Base-by-base conservation (phyloP, 2,113 vertebrate species). In the Lathamus discolor region DNA sequence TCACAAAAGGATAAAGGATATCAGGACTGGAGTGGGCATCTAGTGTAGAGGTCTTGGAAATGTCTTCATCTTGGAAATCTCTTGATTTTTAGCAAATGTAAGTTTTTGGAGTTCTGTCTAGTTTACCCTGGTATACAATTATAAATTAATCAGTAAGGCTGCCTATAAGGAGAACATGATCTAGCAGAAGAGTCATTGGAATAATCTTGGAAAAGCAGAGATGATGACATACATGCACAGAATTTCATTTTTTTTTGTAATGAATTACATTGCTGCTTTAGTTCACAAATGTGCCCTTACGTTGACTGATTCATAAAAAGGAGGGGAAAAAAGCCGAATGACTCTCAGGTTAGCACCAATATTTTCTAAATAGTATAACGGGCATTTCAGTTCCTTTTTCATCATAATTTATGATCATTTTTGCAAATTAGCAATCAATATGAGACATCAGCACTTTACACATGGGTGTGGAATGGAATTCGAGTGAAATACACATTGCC, bases 71-170 rank as follows among this genome's bases (percentile, higher is more conserved):
- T 48, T 72, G 16, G 18, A 83, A 73, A 62, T 41, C 15, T 57
- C 41, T 43, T 31, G 17, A 44, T 11, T 93, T 92, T 70, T 72
- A 13, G 27, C 3, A 24, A n/a, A 39, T 5, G 9, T 6, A 84
- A 67, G 20, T 22, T 70, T 28, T 55, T 70, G 39, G 5, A 51
- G 7, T 2, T 48, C 29, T 82, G 2, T 51, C 29, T 67, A 10
- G 3, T 57, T 68, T 82, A 57, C 9, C 18, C 35, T 0, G 0
- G 8, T 33, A 48, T 4, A 37, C 0, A 0, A 37, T 8, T 54
- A 43, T 46, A 52, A 63, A 37, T 27, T 59, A 51, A 28, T 4
- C 24, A 31, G 12, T 8, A 46, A 31, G 10, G 11, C 13, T 83
- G 9, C 37, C 68, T 44, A 55, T 11, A 84, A 15, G 13, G 9